Conservation (phyloP, 2,113 vertebrate species). For the Anguilla rostrata region DNA sequence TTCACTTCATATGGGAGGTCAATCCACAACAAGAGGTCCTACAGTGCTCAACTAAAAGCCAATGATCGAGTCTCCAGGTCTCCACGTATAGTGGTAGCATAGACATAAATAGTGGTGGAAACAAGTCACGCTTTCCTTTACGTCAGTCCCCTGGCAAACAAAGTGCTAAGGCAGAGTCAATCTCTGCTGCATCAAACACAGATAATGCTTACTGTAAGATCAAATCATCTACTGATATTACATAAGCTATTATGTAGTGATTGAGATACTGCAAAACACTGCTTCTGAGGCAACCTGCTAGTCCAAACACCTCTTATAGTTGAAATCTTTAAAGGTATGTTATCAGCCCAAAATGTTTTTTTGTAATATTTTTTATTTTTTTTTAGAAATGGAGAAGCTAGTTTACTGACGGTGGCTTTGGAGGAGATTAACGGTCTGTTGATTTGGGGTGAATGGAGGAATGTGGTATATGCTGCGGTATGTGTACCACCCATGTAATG, state of each 20-base stretch:
- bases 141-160: not conserved
- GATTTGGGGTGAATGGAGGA: constrained; percentile 28
- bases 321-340: constrained; percentile 24
- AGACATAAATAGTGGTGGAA: not conserved
- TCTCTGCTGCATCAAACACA: not conserved
- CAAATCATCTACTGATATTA: not conserved
- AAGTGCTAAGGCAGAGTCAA: not conserved
- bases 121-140: not conserved
- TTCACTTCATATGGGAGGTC: not conserved
- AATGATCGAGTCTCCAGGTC: not conserved
- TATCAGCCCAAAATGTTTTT: constrained; percentile 40
- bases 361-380: constrained; percentile 17
- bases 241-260: not conserved
- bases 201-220: not conserved
- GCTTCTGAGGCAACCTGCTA: constrained; percentile 6
- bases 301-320: constrained; percentile 17
- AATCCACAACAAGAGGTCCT: not conserved
- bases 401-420: constrained; percentile 38
- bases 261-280: not conserved
- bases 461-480: constrained; percentile 40
- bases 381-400: constrained; percentile 48
- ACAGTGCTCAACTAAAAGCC: not conserved
- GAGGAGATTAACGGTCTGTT: constrained; percentile 49
- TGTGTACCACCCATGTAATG: constrained; percentile 56
- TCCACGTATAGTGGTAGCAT: not conserved